Conservation (phyloP, 37 sponge, comb jelly and placozoan species). For the Bolinopsis microptera region DNA sequence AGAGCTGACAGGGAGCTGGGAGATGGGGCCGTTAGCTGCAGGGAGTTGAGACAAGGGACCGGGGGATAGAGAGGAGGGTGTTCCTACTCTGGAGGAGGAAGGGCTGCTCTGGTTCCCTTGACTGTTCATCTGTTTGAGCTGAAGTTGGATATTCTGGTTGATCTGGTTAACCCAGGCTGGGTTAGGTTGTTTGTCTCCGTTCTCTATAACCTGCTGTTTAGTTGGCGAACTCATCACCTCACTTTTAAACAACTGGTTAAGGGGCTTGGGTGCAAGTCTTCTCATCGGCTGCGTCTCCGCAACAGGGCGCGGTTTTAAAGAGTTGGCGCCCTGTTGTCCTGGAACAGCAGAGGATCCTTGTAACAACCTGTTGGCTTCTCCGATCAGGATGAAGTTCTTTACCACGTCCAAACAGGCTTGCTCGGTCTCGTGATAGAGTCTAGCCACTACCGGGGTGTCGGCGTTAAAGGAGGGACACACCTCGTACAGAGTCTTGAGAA, state of each 20-base stretch:
- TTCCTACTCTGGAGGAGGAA: neutral
- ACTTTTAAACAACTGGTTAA: conserved; percentile 1
- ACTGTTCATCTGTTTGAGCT: conserved; percentile 46
- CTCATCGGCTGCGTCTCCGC: conserved; percentile 13
- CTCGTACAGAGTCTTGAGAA: conserved; percentile 45
- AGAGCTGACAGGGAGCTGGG: conserved; percentile 1
- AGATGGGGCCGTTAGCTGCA: neutral
- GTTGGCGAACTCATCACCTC: neutral
- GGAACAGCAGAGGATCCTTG: neutral
- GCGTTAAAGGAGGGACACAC: conserved; percentile 64
- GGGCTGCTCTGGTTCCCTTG: neutral
- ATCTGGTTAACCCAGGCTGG: conserved; percentile 53
- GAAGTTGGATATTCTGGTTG: conserved; percentile 66
- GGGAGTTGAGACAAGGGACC: conserved; percentile 13
- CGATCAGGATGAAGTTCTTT: conserved; percentile 66
- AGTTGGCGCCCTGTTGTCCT: neutral
- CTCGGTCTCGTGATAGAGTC: conserved; percentile 57
- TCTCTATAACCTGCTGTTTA: conserved; percentile 16
- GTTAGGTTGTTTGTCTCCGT: conserved; percentile 41
- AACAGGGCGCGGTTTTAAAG: neutral
- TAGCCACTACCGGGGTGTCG: conserved; percentile 54
- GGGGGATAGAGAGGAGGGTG: neutral
- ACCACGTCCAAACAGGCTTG: conserved; percentile 62
- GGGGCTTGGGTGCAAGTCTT: conserved; percentile 36
- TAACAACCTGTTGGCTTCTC: conserved; percentile 59